phyloP scores from a whole-genome alignment of 2,888 invertebrate species.

The Timema cristinae region DNA sequence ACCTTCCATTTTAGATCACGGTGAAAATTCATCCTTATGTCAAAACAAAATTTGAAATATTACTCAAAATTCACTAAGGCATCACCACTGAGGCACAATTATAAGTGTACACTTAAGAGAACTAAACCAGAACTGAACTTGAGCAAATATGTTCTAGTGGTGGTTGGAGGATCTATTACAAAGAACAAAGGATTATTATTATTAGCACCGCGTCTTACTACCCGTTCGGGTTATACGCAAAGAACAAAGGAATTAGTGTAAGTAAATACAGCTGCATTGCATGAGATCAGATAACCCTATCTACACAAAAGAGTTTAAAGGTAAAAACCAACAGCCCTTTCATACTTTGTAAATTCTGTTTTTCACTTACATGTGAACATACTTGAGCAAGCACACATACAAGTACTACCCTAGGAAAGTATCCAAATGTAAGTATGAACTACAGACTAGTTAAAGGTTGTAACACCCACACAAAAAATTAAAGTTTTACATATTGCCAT shows the following conservation, averaged over 20 bases:
- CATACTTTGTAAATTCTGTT: too few relatives aligned
- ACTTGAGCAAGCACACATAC: too few relatives aligned
- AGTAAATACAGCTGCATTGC: not conserved
- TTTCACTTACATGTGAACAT: too few relatives aligned
- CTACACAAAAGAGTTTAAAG: not conserved
- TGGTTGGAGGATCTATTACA: not conserved
- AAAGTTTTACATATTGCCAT: not conserved
- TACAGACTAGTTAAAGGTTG: not conserved
- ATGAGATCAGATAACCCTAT: not conserved
- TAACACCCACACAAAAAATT: not conserved
- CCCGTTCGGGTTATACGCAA: too few relatives aligned
- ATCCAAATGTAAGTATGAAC: not conserved
- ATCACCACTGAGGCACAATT: not conserved
- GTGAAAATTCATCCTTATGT: not conserved
- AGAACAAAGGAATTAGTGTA: conserved; percentile 6
- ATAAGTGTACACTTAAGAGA: not conserved
- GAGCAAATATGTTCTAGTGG: not conserved
- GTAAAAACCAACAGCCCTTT: too few relatives aligned
- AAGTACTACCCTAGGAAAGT: too few relatives aligned
- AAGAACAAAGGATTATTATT: too few relatives aligned
- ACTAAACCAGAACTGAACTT: not conserved
- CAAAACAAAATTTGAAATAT: not conserved
- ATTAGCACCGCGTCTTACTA: too few relatives aligned
- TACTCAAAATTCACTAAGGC: not conserved
- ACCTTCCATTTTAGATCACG: not conserved